These are phyloP conservation scores for Microplitis manilae DNA, from an alignment of 2,888 invertebrate genomes.

Conservation along the genomic window DNA sequence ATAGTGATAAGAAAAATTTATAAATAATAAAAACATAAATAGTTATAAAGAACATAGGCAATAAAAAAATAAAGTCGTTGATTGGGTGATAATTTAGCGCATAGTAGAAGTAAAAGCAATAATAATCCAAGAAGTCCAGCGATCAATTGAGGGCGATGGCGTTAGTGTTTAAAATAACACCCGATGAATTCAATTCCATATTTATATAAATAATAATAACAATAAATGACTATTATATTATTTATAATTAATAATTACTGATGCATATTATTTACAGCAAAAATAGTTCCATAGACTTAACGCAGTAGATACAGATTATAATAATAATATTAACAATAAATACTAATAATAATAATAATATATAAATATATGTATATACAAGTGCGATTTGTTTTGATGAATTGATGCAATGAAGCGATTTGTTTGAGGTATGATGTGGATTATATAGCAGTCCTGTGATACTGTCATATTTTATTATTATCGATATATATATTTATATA, in stretches of 20 bases:
- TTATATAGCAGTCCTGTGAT: slow-evolving; percentile 18
- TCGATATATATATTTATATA: background rate
- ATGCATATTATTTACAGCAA: slow-evolving; percentile 71
- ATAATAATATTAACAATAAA: slow-evolving; percentile 1
- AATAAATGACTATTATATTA: background rate
- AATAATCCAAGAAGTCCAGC: slow-evolving; percentile 67
- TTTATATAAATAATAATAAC: background rate
- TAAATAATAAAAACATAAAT: background rate
- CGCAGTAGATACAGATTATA: slow-evolving; percentile 41
- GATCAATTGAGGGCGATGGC: slow-evolving; percentile 70
- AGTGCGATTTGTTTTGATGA: slow-evolving; percentile 66
- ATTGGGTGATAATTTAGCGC: slow-evolving; percentile 45
- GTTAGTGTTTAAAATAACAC: slow-evolving; percentile 69
- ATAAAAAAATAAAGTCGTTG: background rate
- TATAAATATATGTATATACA: slow-evolving; percentile 58
- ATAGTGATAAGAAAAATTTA: background rate
- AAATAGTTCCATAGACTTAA: slow-evolving; percentile 60
- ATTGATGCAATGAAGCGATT: slow-evolving; percentile 67
- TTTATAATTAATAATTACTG: slow-evolving; percentile 47
- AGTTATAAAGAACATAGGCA: slow-evolving; percentile 22
- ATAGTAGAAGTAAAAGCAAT: slow-evolving; percentile 68
- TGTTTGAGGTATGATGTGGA: slow-evolving; percentile 39
- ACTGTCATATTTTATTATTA: slow-evolving; percentile 20
- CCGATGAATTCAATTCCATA: slow-evolving; percentile 64
- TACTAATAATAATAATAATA: slow-evolving; percentile 44